Evolutionary conservation across 1,140 invertebrate genomes (phyloP).

Genomic region (Bombus pyrosoma): DNA sequence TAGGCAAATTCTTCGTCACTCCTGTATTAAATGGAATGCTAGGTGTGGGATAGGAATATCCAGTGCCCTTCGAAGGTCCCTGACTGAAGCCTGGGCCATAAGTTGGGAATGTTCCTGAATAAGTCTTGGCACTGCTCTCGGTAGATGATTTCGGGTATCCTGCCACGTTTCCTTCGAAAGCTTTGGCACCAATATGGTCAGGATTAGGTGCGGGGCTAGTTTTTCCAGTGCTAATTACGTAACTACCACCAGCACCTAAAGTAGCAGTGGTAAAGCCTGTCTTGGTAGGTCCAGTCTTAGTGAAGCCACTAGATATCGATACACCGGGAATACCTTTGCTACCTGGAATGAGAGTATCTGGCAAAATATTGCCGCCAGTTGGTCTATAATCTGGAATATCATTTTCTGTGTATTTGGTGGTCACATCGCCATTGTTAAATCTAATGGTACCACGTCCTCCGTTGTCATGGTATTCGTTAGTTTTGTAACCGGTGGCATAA

Average conservation of each 20-base stretch:
- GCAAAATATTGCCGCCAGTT: slow-evolving; percentile 49
- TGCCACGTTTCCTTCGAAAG: slow-evolving; percentile 71
- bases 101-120: background rate
- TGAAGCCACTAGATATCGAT: slow-evolving; percentile 47
- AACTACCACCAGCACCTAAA: slow-evolving; percentile 77
- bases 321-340: slow-evolving; percentile 9
- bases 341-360: slow-evolving; percentile 50
- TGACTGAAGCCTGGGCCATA: slow-evolving; percentile 15
- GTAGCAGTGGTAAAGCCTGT: slow-evolving; percentile 79
- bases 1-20: background rate
- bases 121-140: background rate
- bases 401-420: slow-evolving; percentile 69
- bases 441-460: slow-evolving; percentile 70
- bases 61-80: slow-evolving; percentile 23
- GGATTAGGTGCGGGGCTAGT: slow-evolving; percentile 63
- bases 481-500: slow-evolving; percentile 61
- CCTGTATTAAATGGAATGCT: slow-evolving; percentile 54
- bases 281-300: slow-evolving; percentile 78
- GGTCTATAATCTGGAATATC: slow-evolving; percentile 63
- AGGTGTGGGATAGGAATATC: slow-evolving; percentile 71
- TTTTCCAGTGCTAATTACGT: slow-evolving; percentile 67
- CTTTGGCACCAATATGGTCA: slow-evolving; percentile 76
- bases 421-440: slow-evolving; percentile 71
- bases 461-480: slow-evolving; percentile 73
- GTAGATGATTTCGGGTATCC: slow-evolving; percentile 59